A percentile compares a stretch with the other conserved stretches of the same genome.
Conservation (phyloP, 2,113 vertebrate genomes). For the Dasyurus viverrinus region DNA sequence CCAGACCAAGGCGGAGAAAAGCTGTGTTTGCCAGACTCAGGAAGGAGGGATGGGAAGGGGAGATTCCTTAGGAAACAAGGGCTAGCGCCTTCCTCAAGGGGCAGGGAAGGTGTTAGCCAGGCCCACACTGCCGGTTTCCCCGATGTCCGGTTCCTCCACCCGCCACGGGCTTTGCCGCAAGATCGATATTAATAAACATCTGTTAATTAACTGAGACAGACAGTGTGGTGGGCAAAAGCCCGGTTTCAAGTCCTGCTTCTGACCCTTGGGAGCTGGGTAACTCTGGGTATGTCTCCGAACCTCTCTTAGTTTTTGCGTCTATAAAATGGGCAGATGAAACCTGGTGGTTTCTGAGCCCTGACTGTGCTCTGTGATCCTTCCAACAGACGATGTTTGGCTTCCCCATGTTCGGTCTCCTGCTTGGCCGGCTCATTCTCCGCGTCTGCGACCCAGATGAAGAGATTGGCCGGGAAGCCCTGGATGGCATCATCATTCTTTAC, state of each 20-base stretch:
- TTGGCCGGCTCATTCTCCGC: conserved; percentile 73
- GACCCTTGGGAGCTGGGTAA: background rate
- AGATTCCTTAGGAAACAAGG: no score
- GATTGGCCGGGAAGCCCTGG: conserved; percentile 71
- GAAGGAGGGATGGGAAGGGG: no score
- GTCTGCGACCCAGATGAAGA: conserved; percentile 69
- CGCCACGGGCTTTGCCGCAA: no score
- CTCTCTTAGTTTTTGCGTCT: background rate
- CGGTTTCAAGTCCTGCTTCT: background rate
- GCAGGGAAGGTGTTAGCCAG: no score
- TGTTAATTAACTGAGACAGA: no score
- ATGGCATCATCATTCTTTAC: conserved; percentile 74
- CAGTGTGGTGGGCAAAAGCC: background rate
- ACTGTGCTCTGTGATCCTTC: background rate
- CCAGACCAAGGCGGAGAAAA: no score
- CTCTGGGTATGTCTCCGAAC: background rate
- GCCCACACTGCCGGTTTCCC: no score
- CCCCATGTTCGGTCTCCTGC: conserved; percentile 65
- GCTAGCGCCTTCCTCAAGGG: no score
- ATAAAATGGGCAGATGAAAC: background rate
- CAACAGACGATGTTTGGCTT: conserved; percentile 65
- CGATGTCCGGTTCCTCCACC: no score
- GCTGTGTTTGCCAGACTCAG: no score
- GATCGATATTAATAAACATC: no score
- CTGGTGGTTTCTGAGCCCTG: background rate